phyloP scores from a whole-genome alignment of 37 sponge, comb jelly and placozoan species.

The Eunapius fragilis region DNA sequence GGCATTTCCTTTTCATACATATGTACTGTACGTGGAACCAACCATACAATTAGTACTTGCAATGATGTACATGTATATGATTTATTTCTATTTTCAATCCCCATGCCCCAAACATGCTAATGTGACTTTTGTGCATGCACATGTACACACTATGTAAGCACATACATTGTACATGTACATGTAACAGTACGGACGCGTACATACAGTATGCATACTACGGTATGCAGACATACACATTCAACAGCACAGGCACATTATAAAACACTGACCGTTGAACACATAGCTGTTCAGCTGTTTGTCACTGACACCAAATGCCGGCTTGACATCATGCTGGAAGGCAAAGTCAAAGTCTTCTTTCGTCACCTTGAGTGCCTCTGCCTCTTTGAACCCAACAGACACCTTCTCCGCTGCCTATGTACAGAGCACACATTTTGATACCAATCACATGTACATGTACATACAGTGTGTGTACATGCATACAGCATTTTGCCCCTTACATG shows the following conservation, averaged over 20 bases:
- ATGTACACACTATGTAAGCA: no score
- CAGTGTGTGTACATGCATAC: no score
- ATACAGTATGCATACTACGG: no score
- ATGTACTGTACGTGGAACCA: not conserved
- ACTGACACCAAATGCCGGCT: slow-evolving; percentile 92
- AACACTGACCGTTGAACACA: slow-evolving; percentile 70
- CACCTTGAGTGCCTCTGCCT: slow-evolving; percentile 75
- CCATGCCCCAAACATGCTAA: no score
- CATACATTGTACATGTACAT: no score
- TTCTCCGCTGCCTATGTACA: slow-evolving; percentile 61
- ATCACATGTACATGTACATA: no score
- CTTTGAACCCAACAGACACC: slow-evolving; percentile 78
- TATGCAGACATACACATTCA: not conserved
- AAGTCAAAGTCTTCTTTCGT: slow-evolving; percentile 82
- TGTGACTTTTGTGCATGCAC: no score
- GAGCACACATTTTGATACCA: not conserved
- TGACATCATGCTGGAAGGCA: slow-evolving; percentile 88
- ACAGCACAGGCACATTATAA: not conserved
- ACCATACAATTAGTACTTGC: no score
- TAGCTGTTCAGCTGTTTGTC: slow-evolving; percentile 79
- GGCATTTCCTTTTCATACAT: not conserved
- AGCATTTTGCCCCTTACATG: not conserved
- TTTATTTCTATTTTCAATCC: no score
- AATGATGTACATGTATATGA: not conserved
- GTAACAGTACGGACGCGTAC: no score